These are phyloP conservation scores for Drosophila flavopinicola DNA, from an alignment of 2,888 invertebrate species.

Conservation along the genomic window DNA sequence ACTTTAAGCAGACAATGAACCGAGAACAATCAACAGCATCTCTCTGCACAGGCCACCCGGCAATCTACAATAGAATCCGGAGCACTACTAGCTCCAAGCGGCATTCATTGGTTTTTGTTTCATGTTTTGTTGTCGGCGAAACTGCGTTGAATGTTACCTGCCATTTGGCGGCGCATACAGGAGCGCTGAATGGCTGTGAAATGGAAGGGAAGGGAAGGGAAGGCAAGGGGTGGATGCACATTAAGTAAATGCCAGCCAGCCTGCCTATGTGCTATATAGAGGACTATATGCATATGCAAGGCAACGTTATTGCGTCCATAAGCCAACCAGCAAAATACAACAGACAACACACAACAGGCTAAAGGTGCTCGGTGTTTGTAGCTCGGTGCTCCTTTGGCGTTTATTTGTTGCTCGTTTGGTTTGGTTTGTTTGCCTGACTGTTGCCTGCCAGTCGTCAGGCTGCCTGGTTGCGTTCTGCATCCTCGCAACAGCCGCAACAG, in stretches of 20 bases:
- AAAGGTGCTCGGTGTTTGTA: conserved; percentile 53
- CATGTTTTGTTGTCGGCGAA: conserved; percentile 66
- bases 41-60: conserved; percentile 1
- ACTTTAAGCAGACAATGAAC: conserved; percentile 46
- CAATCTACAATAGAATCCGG: conserved; percentile 25
- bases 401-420: conserved; percentile 69
- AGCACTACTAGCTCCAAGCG: conserved; percentile 18
- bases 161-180: conserved; percentile 66
- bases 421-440: conserved; percentile 48
- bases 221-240: conserved; percentile 32
- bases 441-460: conserved; percentile 32
- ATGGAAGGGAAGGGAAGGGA: not conserved
- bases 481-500: conserved; percentile 39
- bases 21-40: conserved; percentile 21
- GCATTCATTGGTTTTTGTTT: conserved; percentile 52
- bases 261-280: conserved; percentile 52
- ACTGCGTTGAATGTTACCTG: conserved; percentile 80
- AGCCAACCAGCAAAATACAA: conserved; percentile 48
- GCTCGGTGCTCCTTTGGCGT: conserved; percentile 58
- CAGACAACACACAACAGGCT: conserved; percentile 39
- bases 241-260: conserved; percentile 75
- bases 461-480: conserved; percentile 35
- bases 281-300: conserved; percentile 60
- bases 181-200: conserved; percentile 8
- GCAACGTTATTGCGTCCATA: conserved; percentile 58